A percentile compares a stretch with the other conserved stretches of the same genome.
These are phyloP conservation scores for Mesorhabditis belari DNA, from an alignment of 2,888 invertebrate species.

Conservation along the genomic window DNA sequence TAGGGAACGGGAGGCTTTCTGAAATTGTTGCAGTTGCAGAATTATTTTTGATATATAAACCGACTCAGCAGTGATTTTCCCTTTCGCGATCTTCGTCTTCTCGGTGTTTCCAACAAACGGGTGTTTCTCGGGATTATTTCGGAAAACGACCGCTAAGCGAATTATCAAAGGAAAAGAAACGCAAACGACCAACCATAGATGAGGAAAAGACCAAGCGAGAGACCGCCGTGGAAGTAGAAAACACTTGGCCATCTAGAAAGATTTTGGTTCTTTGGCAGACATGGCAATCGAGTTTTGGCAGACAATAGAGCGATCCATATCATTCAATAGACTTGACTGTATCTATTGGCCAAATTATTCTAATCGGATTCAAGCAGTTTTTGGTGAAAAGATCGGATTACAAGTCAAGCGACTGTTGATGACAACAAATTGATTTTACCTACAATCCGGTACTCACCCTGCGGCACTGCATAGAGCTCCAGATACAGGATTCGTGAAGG, in stretches of 20 bases:
- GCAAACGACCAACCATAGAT: background rate
- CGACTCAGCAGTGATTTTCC: constrained; percentile 13
- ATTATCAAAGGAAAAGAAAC: background rate
- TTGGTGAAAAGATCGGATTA: too few relatives aligned
- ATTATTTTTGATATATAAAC: too few relatives aligned
- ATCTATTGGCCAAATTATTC: too few relatives aligned
- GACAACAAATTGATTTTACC: too few relatives aligned
- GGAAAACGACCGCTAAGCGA: background rate
- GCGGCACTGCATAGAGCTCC: background rate
- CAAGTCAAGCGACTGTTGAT: too few relatives aligned
- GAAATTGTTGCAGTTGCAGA: constrained; percentile 13
- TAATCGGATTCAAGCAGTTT: too few relatives aligned
- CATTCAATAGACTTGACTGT: too few relatives aligned
- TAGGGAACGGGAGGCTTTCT: constrained; percentile 22
- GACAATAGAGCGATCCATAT: too few relatives aligned
- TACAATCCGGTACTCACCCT: too few relatives aligned
- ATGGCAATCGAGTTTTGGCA: too few relatives aligned
- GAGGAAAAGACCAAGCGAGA: background rate
- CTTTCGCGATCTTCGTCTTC: constrained; percentile 33
- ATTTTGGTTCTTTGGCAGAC: too few relatives aligned
- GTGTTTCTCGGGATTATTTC: constrained; percentile 12
- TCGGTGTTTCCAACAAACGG: constrained; percentile 36
- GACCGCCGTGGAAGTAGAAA: background rate
- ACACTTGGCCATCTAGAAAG: background rate
- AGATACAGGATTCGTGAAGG: constrained; percentile 28